A percentile compares a stretch with the other conserved stretches of the same genome.
phyloP scores from a whole-genome alignment of 2,113 vertebrate species.

The Mastomys coucha region DNA sequence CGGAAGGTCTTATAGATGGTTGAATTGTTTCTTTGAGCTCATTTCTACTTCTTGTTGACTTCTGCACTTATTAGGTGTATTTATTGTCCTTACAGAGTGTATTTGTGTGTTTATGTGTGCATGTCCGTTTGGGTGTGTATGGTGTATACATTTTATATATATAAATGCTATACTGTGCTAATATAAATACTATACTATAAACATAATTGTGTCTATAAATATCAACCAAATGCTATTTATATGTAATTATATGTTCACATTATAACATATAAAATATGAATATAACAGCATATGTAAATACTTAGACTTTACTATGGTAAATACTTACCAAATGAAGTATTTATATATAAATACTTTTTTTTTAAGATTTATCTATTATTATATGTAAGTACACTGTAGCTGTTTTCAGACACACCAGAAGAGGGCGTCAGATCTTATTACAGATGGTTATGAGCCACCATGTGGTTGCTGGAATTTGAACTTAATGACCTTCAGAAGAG shows the following conservation, averaged over 20 bases:
- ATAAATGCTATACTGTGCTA: neutral
- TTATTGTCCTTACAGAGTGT: conserved; percentile 33
- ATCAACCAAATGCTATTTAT: neutral
- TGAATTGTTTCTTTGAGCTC: conserved; percentile 24
- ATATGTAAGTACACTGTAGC: too few relatives aligned
- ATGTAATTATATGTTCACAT: neutral
- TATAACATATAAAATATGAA: neutral
- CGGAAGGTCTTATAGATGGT: conserved; percentile 30
- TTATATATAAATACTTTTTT: neutral
- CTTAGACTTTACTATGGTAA: neutral
- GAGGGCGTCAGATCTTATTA: too few relatives aligned
- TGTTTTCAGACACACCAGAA: too few relatives aligned
- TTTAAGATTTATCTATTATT: too few relatives aligned
- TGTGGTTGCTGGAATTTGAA: too few relatives aligned
- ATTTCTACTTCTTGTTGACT: conserved; percentile 17
- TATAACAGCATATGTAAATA: neutral
- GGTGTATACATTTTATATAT: neutral
- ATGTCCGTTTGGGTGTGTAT: neutral
- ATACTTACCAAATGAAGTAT: neutral
- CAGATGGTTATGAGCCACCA: too few relatives aligned
- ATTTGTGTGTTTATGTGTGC: neutral
- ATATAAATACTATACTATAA: neutral
- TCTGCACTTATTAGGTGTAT: conserved; percentile 42
- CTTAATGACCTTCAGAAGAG: too few relatives aligned
- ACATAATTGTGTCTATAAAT: neutral